Evolutionary conservation across 2,797 vertebrate species (phyloP), one percentile per base, ranked within the genome.

Genomic region (Mus spretus): DNA sequence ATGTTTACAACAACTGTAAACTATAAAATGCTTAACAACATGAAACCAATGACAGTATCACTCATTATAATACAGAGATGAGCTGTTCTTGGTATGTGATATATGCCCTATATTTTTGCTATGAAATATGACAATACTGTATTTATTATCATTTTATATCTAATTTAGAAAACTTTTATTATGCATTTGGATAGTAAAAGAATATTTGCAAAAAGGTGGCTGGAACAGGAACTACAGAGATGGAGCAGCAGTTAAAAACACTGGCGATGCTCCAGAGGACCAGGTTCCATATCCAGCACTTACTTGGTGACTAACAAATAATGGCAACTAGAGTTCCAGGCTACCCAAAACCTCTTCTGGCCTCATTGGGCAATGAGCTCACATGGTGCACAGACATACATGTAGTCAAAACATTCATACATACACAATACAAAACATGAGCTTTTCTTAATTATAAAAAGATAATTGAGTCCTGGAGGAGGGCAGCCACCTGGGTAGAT

Each of bases 1-100:
- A 37, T 87, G 13, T 89, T 50, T 67, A 34, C 70, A 93, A 28
- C 65, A 92, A 85, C 63, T 44, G 80, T 85, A 77, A 53, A 95
- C 17, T 80, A 94, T 75, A 72, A 86, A 91, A 19, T 89, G 34
- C n/a, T 84, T 37, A 90, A 74, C 26, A 37, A 14, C 53, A 81
- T 0, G 70, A 90, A 89, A 78, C 81, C 72, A 78, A 61, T 82
- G 2, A 70, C 12, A 74, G 50, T n/a, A 77, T 44, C 65, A 57
- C 3, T 89, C 40, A 85, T 3, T 59, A 53, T 7, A 67, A 90
- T 55, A 24, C 44, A 92, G 70, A 93, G 59, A 89, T 79, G 31
- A 80, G 1, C 19, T 88, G 59, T 57, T 55, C 59, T 75, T 75
- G 79, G 85, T 20, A 80, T 82, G 28, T 70, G 57, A 24, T 77